phyloP scores from a whole-genome alignment of 2,888 invertebrate species.

The Trachelus tabidus region DNA sequence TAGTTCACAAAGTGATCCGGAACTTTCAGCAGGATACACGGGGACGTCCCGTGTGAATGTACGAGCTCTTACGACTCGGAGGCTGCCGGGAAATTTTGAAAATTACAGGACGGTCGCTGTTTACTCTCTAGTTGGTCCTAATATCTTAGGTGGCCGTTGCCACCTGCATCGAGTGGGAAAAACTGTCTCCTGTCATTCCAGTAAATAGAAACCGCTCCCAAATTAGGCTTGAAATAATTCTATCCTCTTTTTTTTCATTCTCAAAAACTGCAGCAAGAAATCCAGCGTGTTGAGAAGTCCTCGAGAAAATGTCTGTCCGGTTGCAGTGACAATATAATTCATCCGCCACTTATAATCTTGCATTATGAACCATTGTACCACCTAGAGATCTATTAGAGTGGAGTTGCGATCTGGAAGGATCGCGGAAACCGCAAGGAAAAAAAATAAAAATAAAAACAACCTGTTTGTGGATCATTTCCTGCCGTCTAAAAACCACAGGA shows the following conservation, averaged over 20 bases:
- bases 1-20: background rate
- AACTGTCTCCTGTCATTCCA: background rate
- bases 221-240: background rate
- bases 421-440: background rate
- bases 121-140: background rate
- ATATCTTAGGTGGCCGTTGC: conserved; percentile 1
- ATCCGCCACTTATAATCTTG: conserved; percentile 8
- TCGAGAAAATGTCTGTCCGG: background rate
- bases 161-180: conserved; percentile 5
- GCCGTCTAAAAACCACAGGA: background rate
- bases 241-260: background rate
- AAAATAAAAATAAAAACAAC: background rate
- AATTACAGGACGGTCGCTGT: background rate
- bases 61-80: background rate
- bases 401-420: background rate
- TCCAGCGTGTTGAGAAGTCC: background rate
- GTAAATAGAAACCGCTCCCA: background rate
- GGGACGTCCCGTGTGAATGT: background rate
- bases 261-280: background rate
- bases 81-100: background rate
- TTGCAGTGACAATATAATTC: background rate
- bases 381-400: background rate
- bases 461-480: background rate
- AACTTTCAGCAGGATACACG: background rate
- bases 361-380: conserved; percentile 23